Evolutionary conservation across 2,888 invertebrate genomes (phyloP).

Genomic region (Conistra vaccinii): DNA sequence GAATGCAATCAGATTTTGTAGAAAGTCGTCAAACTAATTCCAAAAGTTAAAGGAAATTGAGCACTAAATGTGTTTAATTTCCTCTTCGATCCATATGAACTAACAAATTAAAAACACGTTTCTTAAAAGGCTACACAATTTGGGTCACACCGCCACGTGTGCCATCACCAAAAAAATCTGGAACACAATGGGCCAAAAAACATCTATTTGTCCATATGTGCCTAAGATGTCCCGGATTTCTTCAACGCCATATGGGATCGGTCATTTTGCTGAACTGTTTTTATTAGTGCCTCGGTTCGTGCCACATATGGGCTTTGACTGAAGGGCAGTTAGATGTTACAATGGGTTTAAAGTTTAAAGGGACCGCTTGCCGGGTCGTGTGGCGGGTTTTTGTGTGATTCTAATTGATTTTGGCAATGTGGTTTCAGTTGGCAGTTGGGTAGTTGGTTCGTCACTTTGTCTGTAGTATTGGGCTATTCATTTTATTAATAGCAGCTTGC

Average conservation of each 20-base stretch:
- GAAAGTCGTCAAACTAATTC: not conserved
- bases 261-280: constrained; percentile 67
- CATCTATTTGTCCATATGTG: constrained; percentile 79
- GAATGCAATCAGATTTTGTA: not conserved
- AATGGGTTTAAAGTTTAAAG: constrained; percentile 56
- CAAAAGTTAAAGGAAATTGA: not conserved
- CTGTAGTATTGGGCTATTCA: not conserved
- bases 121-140: constrained; percentile 36
- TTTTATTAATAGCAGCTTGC: constrained; percentile 1
- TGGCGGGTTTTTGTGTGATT: constrained; percentile 42
- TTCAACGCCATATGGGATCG: constrained; percentile 72
- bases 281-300: constrained; percentile 68
- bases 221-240: constrained; percentile 58
- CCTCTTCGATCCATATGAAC: not conserved
- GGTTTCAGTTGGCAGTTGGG: constrained; percentile 28
- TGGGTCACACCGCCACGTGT: constrained; percentile 62
- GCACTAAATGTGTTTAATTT: not conserved
- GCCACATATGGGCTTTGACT: constrained; percentile 71
- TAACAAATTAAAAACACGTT: constrained; percentile 25
- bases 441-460: constrained; percentile 27
- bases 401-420: constrained; percentile 49
- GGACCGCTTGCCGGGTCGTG: constrained; percentile 35
- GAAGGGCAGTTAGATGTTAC: constrained; percentile 47
- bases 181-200: constrained; percentile 58
- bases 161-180: constrained; percentile 43